These are phyloP conservation scores for Formicarius rufipectus DNA, from an alignment of 2,113 vertebrate genomes.

Conservation along the genomic window DNA sequence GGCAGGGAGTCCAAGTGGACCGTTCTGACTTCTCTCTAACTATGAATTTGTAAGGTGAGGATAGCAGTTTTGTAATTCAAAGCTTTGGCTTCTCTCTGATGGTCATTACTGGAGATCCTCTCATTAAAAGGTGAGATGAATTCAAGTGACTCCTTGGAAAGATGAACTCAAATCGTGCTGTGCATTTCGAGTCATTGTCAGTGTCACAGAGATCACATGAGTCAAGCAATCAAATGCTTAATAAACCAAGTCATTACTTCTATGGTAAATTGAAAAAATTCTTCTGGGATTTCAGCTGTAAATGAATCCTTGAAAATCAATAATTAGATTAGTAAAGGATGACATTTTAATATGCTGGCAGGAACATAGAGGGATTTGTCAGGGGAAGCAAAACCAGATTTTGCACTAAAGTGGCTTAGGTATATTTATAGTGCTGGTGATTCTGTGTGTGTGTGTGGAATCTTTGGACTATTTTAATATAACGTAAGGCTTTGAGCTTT, in stretches of 20 bases:
- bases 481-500: conserved; percentile 47
- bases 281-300: conserved; percentile 50
- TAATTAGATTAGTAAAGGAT: conserved; percentile 58
- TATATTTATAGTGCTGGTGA: conserved; percentile 53
- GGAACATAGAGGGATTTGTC: conserved; percentile 56
- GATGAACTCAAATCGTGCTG: conserved; percentile 54
- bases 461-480: conserved; percentile 53
- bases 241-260: conserved; percentile 47
- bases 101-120: background rate
- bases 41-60: background rate
- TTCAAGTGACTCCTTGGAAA: conserved; percentile 20
- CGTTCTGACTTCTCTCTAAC: background rate
- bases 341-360: conserved; percentile 50
- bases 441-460: conserved; percentile 45
- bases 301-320: conserved; percentile 56
- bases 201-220: background rate
- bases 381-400: conserved; percentile 33
- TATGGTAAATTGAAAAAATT: conserved; percentile 41
- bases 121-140: background rate
- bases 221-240: conserved; percentile 18
- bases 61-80: background rate
- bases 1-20: too few species aligned
- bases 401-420: conserved; percentile 53
- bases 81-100: conserved; percentile 15
- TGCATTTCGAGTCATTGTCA: background rate